These are phyloP conservation scores for Tachina fera DNA, from an alignment of 2,888 invertebrate species.

Conservation along the genomic window DNA sequence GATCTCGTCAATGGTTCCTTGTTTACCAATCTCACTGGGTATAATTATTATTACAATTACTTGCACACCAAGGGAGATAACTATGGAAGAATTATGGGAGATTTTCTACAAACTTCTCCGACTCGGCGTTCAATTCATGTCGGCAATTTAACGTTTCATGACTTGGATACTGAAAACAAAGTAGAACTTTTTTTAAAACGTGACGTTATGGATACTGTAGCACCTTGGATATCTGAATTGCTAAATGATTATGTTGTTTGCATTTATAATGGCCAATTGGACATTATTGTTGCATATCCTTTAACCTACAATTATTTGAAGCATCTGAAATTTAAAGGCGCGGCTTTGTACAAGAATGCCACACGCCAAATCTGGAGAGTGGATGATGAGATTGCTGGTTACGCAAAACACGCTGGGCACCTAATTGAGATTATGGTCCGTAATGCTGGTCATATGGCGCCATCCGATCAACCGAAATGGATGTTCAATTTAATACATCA, in stretches of 20 bases:
- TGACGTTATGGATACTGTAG: constrained; percentile 93
- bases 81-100: constrained; percentile 84
- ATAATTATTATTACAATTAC: constrained; percentile 80
- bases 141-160: constrained; percentile 89
- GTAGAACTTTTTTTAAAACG: constrained; percentile 89
- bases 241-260: constrained; percentile 86
- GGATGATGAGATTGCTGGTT: constrained; percentile 88
- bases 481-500: constrained; percentile 87
- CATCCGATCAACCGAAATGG: constrained; percentile 91
- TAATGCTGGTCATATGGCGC: constrained; percentile 93
- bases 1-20: constrained; percentile 85
- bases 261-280: constrained; percentile 95
- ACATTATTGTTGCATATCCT: constrained; percentile 95
- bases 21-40: constrained; percentile 85
- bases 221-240: constrained; percentile 88
- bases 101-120: constrained; percentile 80
- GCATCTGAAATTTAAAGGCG: constrained; percentile 87
- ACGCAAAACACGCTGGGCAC: constrained; percentile 88
- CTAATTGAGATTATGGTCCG: constrained; percentile 89
- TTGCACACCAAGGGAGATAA: constrained; percentile 86
- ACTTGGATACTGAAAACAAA: constrained; percentile 80
- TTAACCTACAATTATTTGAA: constrained; percentile 91
- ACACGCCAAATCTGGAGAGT: constrained; percentile 88
- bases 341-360: constrained; percentile 87
- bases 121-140: constrained; percentile 92